Evolutionary conservation across 1,140 invertebrate species (phyloP).

Genomic region (Alviniconcha marisindica): DNA sequence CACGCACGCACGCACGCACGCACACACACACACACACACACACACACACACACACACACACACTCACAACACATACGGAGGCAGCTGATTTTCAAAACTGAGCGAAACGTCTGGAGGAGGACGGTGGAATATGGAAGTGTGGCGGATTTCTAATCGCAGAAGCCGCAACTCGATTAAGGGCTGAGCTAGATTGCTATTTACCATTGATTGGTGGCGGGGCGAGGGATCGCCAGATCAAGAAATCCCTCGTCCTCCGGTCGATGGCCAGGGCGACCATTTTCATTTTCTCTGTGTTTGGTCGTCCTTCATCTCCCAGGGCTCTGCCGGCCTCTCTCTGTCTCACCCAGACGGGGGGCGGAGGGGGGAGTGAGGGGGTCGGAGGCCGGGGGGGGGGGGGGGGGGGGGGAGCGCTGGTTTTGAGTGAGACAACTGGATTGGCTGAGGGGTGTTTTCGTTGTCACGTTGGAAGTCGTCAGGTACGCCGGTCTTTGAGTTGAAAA

Average conservation of each 20-base stretch:
- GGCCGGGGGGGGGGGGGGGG: no score
- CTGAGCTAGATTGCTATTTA: constrained; percentile 31
- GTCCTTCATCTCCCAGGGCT: constrained; percentile 17
- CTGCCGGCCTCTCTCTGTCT: background rate
- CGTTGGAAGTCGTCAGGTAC: no score
- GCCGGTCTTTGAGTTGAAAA: no score
- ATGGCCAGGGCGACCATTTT: constrained; percentile 7
- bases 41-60: background rate
- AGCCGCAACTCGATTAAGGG: constrained; percentile 24
- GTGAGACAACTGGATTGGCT: no score
- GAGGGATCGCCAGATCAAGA: background rate
- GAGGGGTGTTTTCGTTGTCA: no score
- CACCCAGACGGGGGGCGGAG: no score
- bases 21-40: constrained; percentile 16
- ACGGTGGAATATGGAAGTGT: background rate
- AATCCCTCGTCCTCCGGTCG: background rate
- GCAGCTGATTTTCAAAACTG: no score
- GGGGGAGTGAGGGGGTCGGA: no score
- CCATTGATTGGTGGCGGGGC: constrained; percentile 14
- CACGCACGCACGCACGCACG: constrained; percentile 8
- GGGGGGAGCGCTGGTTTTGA: no score
- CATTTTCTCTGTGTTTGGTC: constrained; percentile 28
- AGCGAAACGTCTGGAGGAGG: no score
- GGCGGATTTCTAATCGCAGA: constrained; percentile 21
- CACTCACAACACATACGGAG: background rate